Conservation (phyloP, 2,113 vertebrate genomes). For the chimpanzee (Pan troglodytes) region NHGRI_mPanTro3-v2.1_pri NC_072419.2:13381001-13381500, state of each 20-base stretch:
- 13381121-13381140: not conserved
- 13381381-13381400: not conserved
- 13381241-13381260: not conserved
- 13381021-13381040: not conserved
- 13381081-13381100: not conserved
- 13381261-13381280: not conserved
- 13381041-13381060: not conserved
- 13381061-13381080: not conserved
- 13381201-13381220: not conserved
- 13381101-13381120: not conserved
- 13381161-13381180: not conserved
- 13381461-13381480: constrained; percentile 36
- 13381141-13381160: not conserved
- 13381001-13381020: not conserved
- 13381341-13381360: not conserved
- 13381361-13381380: not conserved
- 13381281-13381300: not conserved
- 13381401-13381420: not conserved
- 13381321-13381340: not conserved
- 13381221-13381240: not conserved
- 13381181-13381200: not conserved
- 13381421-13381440: not conserved
- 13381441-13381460: not conserved
- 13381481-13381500: not conserved
- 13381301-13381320: not conserved